phyloP scores from a whole-genome alignment of 2,797 vertebrate species.

The Pangasius larnaudii region DNA sequence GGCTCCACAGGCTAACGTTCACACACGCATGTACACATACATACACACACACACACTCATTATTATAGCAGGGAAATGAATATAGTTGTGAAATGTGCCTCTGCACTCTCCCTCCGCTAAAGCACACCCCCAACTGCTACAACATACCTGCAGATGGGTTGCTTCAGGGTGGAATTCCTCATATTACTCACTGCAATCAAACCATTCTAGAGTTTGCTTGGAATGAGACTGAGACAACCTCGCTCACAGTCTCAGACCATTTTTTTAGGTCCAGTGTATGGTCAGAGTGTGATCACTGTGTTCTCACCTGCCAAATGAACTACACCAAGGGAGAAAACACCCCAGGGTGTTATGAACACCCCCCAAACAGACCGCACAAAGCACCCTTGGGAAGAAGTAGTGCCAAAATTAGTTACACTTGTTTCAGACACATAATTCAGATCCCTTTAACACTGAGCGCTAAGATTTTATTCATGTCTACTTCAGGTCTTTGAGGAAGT shows the following conservation, averaged over 20 bases:
- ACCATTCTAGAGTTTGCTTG: not conserved
- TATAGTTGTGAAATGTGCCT: no score
- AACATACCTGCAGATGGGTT: not conserved
- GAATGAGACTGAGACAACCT: not conserved
- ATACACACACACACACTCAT: no score
- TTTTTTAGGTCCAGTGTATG: not conserved
- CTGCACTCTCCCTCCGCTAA: no score
- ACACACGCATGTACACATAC: no score
- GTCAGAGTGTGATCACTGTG: not conserved
- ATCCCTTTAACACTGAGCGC: not conserved
- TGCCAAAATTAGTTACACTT: not conserved
- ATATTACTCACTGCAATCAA: not conserved
- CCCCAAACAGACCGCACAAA: not conserved
- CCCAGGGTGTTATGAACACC: not conserved
- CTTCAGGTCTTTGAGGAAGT: conserved; percentile 88
- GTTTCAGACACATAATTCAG: not conserved
- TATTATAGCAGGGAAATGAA: not conserved
- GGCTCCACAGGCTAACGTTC: no score
- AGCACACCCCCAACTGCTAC: no score
- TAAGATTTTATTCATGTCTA: conserved; percentile 28
- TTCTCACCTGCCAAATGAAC: not conserved
- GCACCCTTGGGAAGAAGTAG: not conserved
- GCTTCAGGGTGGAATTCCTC: not conserved
- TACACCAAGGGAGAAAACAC: not conserved
- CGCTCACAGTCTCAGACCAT: not conserved